Base-by-base conservation (phyloP, 2,888 invertebrate genomes). In the Eucriotettix oculatus region DNA sequence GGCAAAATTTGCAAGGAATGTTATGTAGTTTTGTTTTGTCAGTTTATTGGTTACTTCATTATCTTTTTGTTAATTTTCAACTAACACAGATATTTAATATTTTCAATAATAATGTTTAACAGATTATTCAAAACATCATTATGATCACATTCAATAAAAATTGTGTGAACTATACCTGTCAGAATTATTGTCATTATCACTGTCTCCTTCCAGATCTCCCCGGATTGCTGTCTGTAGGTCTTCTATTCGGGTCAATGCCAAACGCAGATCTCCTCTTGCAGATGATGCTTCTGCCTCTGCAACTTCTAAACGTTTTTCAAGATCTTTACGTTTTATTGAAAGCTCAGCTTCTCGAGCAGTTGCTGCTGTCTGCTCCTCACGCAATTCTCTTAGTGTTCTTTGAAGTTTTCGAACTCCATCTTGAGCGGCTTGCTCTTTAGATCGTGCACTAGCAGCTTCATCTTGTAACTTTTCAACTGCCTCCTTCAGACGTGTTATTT, bases 221-320 rank as follows among this genome's bases (percentile, higher is more conserved):
- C 93, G 91, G 72, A 96, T 89, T 63, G 94, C 95, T 69, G 90
- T 86, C 71, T 95, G 95, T 64, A 97, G 76, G 70, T 94, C 94
- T 56, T 92, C 85, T 66, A 95, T 94, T 63, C 96, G 80, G 65
- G 94, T 84, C 61, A 93, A 79, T 9, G 96, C 95, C 59, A 95
- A 77, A 58, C 92, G 80, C 54, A 96, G 81, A 75, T 96, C 95
- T 72, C 86, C 82, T 69, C 84, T 75, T 54, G 90, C 80, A 65
- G 85, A 79, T 66, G 86, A 74, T 58, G 82, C 79, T 73, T 90
- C 85, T 44, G 86, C 78, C 68, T 87, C 83, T 58, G 87, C 80
- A 41, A 83, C 78, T 62, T 85, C 83, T 58, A 86, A 78, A 54
- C 82, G 79, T 67, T 87, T 84, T 67, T 90, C 93, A 55, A 90